These are phyloP conservation scores for Brienomyrus brachyistius DNA, from an alignment of 2,113 vertebrate species.

Conservation along the genomic window DNA sequence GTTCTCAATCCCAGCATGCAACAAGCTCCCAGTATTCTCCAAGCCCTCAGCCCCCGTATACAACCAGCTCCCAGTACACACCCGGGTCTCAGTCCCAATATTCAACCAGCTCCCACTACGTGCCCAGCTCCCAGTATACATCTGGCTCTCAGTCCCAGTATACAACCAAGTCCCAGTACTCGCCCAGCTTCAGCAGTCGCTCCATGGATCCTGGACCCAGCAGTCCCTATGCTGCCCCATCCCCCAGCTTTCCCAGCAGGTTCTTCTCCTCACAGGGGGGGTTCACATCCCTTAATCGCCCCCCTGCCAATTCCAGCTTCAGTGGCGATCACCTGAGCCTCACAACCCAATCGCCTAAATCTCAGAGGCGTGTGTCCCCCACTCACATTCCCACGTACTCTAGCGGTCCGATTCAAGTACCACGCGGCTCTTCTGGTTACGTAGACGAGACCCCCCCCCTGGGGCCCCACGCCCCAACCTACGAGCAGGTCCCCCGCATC, in stretches of 20 bases:
- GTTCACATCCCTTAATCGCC: background rate
- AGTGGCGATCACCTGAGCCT: conserved; percentile 27
- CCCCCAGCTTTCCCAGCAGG: conserved; percentile 25
- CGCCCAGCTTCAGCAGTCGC: background rate
- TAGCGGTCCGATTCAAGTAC: conserved; percentile 18
- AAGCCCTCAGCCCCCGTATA: background rate
- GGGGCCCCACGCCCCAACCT: background rate
- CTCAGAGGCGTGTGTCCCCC: conserved; percentile 22
- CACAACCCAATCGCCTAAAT: conserved; percentile 36
- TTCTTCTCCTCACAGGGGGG: conserved; percentile 19
- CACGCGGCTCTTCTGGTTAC: conserved; percentile 24
- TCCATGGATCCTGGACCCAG: conserved; percentile 34
- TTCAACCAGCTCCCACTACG: conserved; percentile 9
- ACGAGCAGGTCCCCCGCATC: conserved; percentile 21
- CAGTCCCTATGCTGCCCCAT: background rate
- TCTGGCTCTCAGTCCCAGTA: conserved; percentile 7
- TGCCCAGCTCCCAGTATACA: background rate
- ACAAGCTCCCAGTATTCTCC: background rate
- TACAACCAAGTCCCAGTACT: background rate
- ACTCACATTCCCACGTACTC: conserved; percentile 18
- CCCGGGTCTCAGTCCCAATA: background rate
- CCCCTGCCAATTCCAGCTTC: conserved; percentile 25
- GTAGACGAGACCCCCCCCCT: conserved; percentile 29
- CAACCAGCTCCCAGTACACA: background rate
- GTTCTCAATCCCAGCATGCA: background rate